Base-by-base conservation (phyloP, 2,888 invertebrate genomes). In the Lasioglossum marginatum region DNA sequence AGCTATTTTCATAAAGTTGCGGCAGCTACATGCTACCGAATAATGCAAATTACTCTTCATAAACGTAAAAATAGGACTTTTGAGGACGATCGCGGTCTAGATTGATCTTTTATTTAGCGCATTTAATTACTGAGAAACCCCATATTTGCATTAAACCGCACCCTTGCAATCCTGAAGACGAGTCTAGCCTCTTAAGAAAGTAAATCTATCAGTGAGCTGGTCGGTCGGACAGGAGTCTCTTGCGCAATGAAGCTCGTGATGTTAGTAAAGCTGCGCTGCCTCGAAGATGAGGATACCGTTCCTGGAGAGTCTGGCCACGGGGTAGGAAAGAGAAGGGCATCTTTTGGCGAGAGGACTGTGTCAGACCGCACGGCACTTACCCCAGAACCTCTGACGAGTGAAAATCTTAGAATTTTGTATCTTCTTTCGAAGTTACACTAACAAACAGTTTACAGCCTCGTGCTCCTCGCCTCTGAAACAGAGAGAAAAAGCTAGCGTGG, bases 401-500 rank as follows among this genome's bases (percentile, higher is more conserved):
- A 66, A 34, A 66, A 66, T 34, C 66, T 19, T 66, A 66, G 34
- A 66, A 66, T 66, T 34, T 66, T 66, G 34, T 19, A 34, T 66
- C 66, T 34, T 66, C 66, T 66, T 27, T 60, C 31, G 34, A 34
- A 66, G 66, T 66, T 34, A 66, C 34, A 34, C 34, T 66, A 66
- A 66, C 23, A 68, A 40, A 68, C 68, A 37, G 66, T 66, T 66
- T 34, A 66, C 66, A 68, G 68, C 68, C 68, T n/a, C 68, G 4
- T 34, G 23, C 12, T 40, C 68, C 68, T 37, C 12, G 68, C 68
- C 68, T 68, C 68, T 68, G 68, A 68, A 68, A 68, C 68, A 68
- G 23, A 68, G 68, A 68, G 68, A 68, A 68, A 68, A 68, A 40
- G 68, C 68, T 68, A 40, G 68, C 40, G 23, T 68, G 68, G 68